Evolutionary conservation across 2,888 invertebrate genomes (phyloP), one percentile per base, ranked within the genome.

Genomic region (Sarcophaga rosellei): DNA sequence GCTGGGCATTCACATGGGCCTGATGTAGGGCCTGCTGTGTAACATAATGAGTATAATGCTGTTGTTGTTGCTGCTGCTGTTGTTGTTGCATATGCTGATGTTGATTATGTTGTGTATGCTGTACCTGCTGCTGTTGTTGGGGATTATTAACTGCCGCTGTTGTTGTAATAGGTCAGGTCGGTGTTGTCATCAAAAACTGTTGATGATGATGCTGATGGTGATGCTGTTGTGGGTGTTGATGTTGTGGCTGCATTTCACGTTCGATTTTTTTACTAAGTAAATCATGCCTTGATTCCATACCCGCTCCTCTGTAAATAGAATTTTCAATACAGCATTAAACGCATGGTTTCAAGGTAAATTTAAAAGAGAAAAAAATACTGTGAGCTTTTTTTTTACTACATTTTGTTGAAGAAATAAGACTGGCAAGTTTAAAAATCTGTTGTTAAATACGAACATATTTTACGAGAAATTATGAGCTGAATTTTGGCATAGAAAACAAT

Each of bases 201-300:
- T 93, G 93, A 91, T 93, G 92, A 85, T 92, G 92, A 85, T 92
- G 91, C 87, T 90, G 91, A 59, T 90, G 82, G 5, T 73, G 80
- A 21, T 73, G 86, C 5, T 86, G 86, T 61, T 80, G 83, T 65
- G 68, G 86, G 15, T 86, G 86, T 62, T 84, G 86, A 66, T 84
- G 86, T 74, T 86, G 90, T 45, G 88, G 91, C 79, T 91, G 92
- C 91, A 91, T 89, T 88, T 93, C 93, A 82, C 92, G 92, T 90
- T 93, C 93, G 90, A 92, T 89, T 89, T 92, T 92, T 89, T 92
- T 92, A 92, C 91, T 91, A 89, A 92, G 90, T 90, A 92, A 90
- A 90, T 93, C 93, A 92, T 93, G 93, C 92, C 93, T 92, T 93
- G 93, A 92, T 91, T 93, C 93, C 93, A 93, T 92, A 91, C 93